These are phyloP conservation scores for Pseudococcus longispinus DNA, from an alignment of 2,888 invertebrate species.

Conservation along the genomic window DNA sequence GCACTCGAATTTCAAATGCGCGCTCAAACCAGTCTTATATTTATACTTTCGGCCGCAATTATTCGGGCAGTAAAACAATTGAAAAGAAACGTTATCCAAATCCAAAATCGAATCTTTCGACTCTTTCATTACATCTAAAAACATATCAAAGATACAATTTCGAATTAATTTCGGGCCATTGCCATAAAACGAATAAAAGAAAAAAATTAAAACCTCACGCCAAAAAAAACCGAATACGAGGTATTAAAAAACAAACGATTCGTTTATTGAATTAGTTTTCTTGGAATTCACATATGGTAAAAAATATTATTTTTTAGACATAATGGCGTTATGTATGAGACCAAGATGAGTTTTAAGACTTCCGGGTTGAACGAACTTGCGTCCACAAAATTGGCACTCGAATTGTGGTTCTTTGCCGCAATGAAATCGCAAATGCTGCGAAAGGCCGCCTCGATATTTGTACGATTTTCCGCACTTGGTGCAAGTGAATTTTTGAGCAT, in stretches of 20 bases:
- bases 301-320: background rate
- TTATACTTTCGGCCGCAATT: conserved; percentile 59
- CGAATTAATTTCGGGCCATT: background rate
- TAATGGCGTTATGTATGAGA: conserved; percentile 39
- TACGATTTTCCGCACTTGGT: conserved; percentile 62
- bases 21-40: conserved; percentile 58
- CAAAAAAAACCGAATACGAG: conserved; percentile 1
- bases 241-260: background rate
- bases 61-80: conserved; percentile 48
- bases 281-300: background rate
- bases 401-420: conserved; percentile 63
- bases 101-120: background rate
- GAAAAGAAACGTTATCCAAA: background rate
- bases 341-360: conserved; percentile 49
- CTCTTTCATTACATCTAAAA: conserved; percentile 3
- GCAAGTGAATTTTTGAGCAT: conserved; percentile 59
- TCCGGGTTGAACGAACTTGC: conserved; percentile 55
- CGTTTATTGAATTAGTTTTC: background rate
- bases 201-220: background rate
- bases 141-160: background rate
- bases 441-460: conserved; percentile 62
- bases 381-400: conserved; percentile 62
- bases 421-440: conserved; percentile 62
- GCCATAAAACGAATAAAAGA: background rate
- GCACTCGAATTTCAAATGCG: conserved; percentile 59